These are phyloP conservation scores for Hylaea fasciaria DNA, from an alignment of 2,888 invertebrate genomes.

Conservation along the genomic window DNA sequence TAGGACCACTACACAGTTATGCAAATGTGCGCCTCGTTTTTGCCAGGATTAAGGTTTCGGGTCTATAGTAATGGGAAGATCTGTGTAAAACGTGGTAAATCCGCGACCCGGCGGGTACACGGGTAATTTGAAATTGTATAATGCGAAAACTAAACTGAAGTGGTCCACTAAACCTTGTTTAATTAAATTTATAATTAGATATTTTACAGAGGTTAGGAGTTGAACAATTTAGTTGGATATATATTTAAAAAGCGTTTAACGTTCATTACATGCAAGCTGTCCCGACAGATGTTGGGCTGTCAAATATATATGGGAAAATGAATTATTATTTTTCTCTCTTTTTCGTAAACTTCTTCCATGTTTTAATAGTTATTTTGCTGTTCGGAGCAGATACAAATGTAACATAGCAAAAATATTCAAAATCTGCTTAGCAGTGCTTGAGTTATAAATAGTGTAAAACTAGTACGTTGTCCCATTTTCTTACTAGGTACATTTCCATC, in stretches of 20 bases:
- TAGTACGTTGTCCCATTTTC: too few species aligned
- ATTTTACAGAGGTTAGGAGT: constrained; percentile 24
- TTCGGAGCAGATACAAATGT: too few species aligned
- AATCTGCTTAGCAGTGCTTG: too few species aligned
- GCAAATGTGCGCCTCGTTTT: constrained; percentile 61
- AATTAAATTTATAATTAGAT: constrained; percentile 46
- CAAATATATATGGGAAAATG: too few species aligned
- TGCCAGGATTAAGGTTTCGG: constrained; percentile 60
- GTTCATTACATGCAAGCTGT: neutral
- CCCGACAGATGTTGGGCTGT: too few species aligned
- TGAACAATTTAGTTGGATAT: constrained; percentile 22
- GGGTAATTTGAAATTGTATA: constrained; percentile 47
- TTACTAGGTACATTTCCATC: too few species aligned
- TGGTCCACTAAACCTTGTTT: constrained; percentile 44
- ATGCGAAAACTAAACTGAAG: constrained; percentile 46
- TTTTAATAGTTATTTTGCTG: too few species aligned
- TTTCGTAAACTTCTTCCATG: too few species aligned
- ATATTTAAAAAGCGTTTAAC: constrained; percentile 9
- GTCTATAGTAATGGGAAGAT: constrained; percentile 64
- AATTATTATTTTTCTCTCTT: too few species aligned
- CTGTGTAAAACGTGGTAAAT: constrained; percentile 61
- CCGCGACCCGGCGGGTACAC: constrained; percentile 49
- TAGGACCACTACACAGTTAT: constrained; percentile 52
- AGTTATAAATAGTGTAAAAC: too few species aligned
- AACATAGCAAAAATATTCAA: too few species aligned